These are phyloP conservation scores for Rosalia funebris DNA, from an alignment of 2,888 invertebrate species.

Conservation along the genomic window DNA sequence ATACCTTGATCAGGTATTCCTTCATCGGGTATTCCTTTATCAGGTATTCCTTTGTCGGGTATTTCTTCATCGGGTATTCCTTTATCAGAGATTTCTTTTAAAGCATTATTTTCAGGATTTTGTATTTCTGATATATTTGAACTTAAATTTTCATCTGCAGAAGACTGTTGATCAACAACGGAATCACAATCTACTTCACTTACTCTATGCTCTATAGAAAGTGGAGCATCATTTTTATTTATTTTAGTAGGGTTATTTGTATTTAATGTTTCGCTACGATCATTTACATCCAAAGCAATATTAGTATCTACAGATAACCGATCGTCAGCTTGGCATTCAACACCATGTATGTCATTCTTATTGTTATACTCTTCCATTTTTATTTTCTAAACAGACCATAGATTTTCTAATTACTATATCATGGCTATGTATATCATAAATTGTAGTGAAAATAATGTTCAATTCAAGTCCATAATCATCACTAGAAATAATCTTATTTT, in stretches of 20 bases:
- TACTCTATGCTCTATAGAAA: slow-evolving; percentile 23
- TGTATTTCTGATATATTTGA: slow-evolving; percentile 19
- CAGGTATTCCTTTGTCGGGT: too few relatives aligned
- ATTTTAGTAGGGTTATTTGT: neutral
- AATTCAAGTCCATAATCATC: slow-evolving; percentile 1
- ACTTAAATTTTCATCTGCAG: slow-evolving; percentile 17
- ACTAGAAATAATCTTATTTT: neutral
- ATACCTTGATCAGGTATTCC: too few relatives aligned
- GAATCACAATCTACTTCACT: slow-evolving; percentile 12
- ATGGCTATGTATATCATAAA: slow-evolving; percentile 19
- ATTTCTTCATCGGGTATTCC: too few relatives aligned
- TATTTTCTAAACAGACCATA: neutral
- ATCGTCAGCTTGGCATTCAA: slow-evolving; percentile 26
- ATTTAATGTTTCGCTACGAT: slow-evolving; percentile 22
- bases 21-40: too few relatives aligned
- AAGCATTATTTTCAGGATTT: slow-evolving; percentile 1
- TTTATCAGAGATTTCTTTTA: slow-evolving; percentile 2
- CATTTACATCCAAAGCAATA: slow-evolving; percentile 15
- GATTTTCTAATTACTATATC: slow-evolving; percentile 11
- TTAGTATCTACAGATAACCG: slow-evolving; percentile 27
- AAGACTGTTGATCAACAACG: slow-evolving; percentile 12
- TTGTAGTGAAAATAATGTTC: slow-evolving; percentile 8
- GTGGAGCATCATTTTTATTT: neutral
- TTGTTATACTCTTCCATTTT: slow-evolving; percentile 35
- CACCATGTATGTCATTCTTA: slow-evolving; percentile 27